Conservation (phyloP, 2,888 invertebrate species). For the Thelaira solivaga region DNA sequence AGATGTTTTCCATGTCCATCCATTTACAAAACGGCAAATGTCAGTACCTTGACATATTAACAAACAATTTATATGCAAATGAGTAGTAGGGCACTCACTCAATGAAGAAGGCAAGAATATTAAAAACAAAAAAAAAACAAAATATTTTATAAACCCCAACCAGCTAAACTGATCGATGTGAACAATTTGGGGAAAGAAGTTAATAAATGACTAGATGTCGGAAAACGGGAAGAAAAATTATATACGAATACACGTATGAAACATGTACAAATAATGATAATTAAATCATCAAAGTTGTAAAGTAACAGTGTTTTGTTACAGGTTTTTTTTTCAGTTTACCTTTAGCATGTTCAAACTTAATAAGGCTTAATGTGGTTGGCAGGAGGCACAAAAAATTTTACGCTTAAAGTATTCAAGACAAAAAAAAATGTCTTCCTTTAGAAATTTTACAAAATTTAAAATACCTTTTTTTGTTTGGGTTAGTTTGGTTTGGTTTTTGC, state of each 20-base stretch:
- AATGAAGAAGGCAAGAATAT: conserved; percentile 47
- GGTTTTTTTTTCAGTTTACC: neutral
- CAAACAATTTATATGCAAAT: conserved; percentile 78
- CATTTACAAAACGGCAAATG: conserved; percentile 47
- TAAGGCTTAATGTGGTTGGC: conserved; percentile 8
- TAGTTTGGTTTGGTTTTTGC: no score
- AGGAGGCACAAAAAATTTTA: conserved; percentile 20
- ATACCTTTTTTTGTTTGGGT: neutral
- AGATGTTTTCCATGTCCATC: conserved; percentile 31
- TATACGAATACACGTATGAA: neutral
- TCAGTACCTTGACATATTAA: conserved; percentile 71
- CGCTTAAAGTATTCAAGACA: neutral
- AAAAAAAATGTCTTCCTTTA: no score
- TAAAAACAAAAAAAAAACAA: neutral
- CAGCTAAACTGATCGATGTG: conserved; percentile 42
- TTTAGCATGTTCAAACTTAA: conserved; percentile 3
- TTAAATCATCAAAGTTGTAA: conserved; percentile 46
- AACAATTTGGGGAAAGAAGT: conserved; percentile 47
- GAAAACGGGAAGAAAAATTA: conserved; percentile 20
- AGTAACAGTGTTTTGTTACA: conserved; percentile 3
- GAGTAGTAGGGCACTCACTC: conserved; percentile 66
- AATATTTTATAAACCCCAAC: neutral
- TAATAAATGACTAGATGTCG: conserved; percentile 38
- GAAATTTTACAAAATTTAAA: no score
- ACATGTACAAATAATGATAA: conserved; percentile 28